Evolutionary conservation across 1,140 invertebrate genomes (phyloP), one percentile per base, ranked within the genome.

Genomic region (Stegodyphus dumicola): DNA sequence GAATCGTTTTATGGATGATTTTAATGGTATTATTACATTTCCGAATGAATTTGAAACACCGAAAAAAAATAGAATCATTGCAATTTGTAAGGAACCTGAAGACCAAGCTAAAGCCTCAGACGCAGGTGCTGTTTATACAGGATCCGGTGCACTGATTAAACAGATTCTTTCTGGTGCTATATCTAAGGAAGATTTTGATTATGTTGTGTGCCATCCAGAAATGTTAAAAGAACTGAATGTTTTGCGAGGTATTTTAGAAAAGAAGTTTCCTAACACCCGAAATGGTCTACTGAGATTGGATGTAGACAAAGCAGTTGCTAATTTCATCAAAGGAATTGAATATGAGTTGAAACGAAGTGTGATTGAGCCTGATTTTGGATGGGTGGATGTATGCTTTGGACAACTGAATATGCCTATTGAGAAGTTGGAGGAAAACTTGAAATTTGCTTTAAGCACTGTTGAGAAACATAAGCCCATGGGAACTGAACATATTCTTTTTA

Each of bases 171-270:
- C 91, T 88, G 95, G 95, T 54, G 91, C 93, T 87, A 88, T 96
- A 17, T 90, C 92, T 69, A 87, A 94, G 6, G 90, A 92, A n/a
- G 94, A 96, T 80, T 96, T 93, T 90, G 92, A 95, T 87, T 93
- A 92, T 89, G 88, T 95, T 4, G 90, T 96, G 60, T 94, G 95
- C 6, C 94, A 96, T 92, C 93, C 94, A 6, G 93, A 94, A 89
- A 95, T 96, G 84, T 89, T 96, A 80, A 92, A 94, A 0, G 95
- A 96, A 71, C 89, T 96, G 52, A 91, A 95, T 4, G 91, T 92
- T 0, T 91, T 96, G 69, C 91, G 94, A 88, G 95, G 95, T 33
- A 89, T 96, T 11, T 91, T 97, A 91, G 95, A 94, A 88, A 93
- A 91, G 79, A 93, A 93, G 88, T 96, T 95, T 91, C 95, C 96